Conservation (phyloP, 2,113 vertebrate species). For the Erythrocercus mccallii region DNA sequence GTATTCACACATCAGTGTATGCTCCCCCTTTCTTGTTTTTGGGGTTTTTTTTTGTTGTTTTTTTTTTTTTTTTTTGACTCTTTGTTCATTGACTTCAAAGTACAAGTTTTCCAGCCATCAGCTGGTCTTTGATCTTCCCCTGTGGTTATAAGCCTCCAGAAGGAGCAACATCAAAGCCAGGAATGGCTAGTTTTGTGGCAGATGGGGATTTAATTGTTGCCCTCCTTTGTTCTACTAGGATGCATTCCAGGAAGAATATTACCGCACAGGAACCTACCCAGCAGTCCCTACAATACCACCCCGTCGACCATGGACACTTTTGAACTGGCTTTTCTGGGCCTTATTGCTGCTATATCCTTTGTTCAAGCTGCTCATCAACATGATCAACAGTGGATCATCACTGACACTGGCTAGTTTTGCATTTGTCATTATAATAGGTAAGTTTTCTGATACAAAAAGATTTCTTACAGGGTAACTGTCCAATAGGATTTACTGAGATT, state of each 20-base stretch:
- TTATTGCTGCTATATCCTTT: constrained; percentile 85
- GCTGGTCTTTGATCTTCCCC: background rate
- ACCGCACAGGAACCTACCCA: constrained; percentile 81
- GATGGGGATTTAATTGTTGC: background rate
- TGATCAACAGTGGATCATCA: constrained; percentile 84
- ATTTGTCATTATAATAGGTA: constrained; percentile 85
- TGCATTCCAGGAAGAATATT: constrained; percentile 87
- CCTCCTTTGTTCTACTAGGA: constrained; percentile 75
- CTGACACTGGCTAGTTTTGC: constrained; percentile 78
- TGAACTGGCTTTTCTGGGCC: constrained; percentile 94
- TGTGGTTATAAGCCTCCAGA: background rate
- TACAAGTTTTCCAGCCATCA: background rate
- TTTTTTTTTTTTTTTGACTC: background rate
- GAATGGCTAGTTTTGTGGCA: background rate
- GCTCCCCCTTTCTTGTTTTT: background rate
- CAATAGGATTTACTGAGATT: background rate
- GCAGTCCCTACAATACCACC: constrained; percentile 71
- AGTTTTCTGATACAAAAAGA: constrained; percentile 30
- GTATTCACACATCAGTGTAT: background rate
- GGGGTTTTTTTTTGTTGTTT: too few species aligned
- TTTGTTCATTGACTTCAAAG: background rate
- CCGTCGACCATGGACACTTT: constrained; percentile 80
- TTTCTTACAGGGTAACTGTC: background rate
- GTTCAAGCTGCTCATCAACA: constrained; percentile 76
- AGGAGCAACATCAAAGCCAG: background rate